These are phyloP conservation scores for Argyresthia goedartella DNA, from an alignment of 2,888 invertebrate species.

Conservation along the genomic window DNA sequence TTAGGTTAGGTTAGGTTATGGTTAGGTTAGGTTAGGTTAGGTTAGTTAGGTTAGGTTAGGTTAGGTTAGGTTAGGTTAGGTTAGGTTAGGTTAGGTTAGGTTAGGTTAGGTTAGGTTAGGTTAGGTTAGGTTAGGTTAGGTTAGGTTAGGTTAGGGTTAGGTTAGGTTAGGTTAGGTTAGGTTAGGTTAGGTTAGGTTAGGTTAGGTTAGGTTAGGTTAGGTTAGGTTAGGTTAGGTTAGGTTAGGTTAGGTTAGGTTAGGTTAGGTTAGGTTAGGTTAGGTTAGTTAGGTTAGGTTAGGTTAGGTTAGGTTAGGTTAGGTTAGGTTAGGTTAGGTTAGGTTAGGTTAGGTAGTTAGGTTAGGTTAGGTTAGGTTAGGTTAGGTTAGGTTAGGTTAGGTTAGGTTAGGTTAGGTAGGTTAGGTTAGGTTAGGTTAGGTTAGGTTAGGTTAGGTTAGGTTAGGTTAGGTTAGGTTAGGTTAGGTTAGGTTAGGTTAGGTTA, in stretches of 20 bases:
- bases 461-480: slow-evolving; percentile 11
- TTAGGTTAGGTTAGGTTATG: slow-evolving; percentile 14
- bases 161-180: slow-evolving; percentile 1
- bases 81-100: slow-evolving; percentile 10
- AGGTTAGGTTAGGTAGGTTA: slow-evolving; percentile 2
- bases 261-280: slow-evolving; percentile 6
- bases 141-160: slow-evolving; percentile 4
- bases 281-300: slow-evolving; percentile 1
- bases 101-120: slow-evolving; percentile 8
- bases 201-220: slow-evolving; percentile 11
- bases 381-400: slow-evolving; percentile 5
- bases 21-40: slow-evolving; percentile 14
- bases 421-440: slow-evolving; percentile 10
- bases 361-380: slow-evolving; percentile 11
- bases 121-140: slow-evolving; percentile 10
- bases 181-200: slow-evolving; percentile 4
- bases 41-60: slow-evolving; percentile 15
- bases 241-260: slow-evolving; percentile 6
- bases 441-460: slow-evolving; percentile 4
- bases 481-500: not conserved
- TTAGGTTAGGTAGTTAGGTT: slow-evolving; percentile 12
- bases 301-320: slow-evolving; percentile 3
- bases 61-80: slow-evolving; percentile 15
- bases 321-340: slow-evolving; percentile 13
- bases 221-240: slow-evolving; percentile 10